phyloP scores from a whole-genome alignment of 2,113 vertebrate species.

The Henicopernis longicauda region DNA sequence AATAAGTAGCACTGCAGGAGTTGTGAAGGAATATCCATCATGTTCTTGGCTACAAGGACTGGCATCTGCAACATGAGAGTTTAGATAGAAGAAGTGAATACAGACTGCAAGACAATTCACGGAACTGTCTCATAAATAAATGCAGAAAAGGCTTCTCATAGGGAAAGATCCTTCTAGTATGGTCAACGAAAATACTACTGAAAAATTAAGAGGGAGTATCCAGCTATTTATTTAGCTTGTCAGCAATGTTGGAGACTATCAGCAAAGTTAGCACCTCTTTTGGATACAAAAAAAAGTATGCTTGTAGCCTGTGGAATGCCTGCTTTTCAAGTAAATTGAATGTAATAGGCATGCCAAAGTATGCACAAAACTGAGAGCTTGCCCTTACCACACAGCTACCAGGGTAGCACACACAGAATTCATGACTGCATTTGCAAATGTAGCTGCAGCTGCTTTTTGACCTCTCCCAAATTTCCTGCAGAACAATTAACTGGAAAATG shows the following conservation, averaged over 20 bases:
- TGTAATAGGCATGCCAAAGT: accelerated
- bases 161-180: not conserved
- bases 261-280: not conserved
- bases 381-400: not conserved
- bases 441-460: not conserved
- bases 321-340: not conserved
- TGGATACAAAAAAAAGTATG: too few relatives aligned
- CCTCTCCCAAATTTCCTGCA: not conserved
- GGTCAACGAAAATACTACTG: not conserved
- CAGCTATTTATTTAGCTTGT: not conserved
- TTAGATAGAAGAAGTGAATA: not conserved
- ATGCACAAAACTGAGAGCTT: not conserved
- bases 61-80: not conserved
- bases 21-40: not conserved
- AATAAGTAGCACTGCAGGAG: not conserved
- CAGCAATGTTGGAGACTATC: not conserved
- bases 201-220: not conserved
- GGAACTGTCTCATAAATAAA: not conserved
- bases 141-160: not conserved
- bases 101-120: not conserved
- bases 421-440: not conserved
- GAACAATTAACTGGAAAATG: not conserved
- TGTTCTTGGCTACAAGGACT: not conserved
- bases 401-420: not conserved
- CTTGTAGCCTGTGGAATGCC: not conserved